A percentile compares a stretch with the other conserved stretches of the same genome.
These are phyloP conservation scores for Drosophila arizonae DNA, from an alignment of 1,140 invertebrate species.

Conservation along the genomic window DNA sequence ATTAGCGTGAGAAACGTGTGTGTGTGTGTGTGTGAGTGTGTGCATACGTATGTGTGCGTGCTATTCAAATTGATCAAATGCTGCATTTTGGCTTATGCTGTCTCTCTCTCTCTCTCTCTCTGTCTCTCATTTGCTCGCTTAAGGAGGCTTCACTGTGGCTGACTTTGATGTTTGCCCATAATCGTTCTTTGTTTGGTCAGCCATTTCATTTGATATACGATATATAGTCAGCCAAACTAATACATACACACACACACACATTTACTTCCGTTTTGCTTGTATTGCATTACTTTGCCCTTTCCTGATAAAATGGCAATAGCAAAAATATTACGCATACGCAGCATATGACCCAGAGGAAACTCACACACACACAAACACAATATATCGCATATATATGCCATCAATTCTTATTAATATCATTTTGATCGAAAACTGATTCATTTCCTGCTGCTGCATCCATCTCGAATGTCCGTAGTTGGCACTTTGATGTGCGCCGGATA, in stretches of 20 bases:
- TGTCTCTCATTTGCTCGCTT: neutral
- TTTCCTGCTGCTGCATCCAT: slow-evolving; percentile 58
- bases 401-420: slow-evolving; percentile 40
- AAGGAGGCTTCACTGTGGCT: slow-evolving; percentile 2
- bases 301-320: neutral
- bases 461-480: slow-evolving; percentile 56
- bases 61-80: slow-evolving; percentile 35
- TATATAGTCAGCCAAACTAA: slow-evolving; percentile 4
- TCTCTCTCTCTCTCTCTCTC: neutral
- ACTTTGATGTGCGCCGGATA: slow-evolving; percentile 65
- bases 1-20: slow-evolving; percentile 72
- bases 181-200: slow-evolving; percentile 48
- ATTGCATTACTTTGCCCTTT: slow-evolving; percentile 7
- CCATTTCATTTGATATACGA: slow-evolving; percentile 60
- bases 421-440: slow-evolving; percentile 38
- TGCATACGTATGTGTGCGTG: no score
- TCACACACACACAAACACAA: neutral
- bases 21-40: no score
- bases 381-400: neutral
- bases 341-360: slow-evolving; percentile 16
- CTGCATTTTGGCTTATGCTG: slow-evolving; percentile 1
- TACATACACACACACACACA: neutral
- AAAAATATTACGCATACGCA: slow-evolving; percentile 65
- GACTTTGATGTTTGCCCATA: slow-evolving; percentile 50
- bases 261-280: neutral